Conservation (phyloP, 64 coral and sea anemone species). For the Stichodactyla helianthus region DNA sequence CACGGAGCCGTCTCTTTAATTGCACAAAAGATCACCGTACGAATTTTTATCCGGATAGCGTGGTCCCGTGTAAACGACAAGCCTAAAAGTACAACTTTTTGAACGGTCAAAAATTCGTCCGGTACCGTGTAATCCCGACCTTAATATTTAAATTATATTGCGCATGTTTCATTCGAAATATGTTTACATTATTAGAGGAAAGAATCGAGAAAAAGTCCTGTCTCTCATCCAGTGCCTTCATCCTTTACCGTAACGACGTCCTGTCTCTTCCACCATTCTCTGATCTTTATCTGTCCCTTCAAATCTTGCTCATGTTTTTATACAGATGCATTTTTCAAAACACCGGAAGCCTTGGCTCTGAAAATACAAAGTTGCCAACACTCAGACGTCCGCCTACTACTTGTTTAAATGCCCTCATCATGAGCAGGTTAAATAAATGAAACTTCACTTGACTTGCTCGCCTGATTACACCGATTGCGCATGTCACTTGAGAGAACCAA, state of each 20-base stretch:
- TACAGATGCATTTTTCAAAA: neutral
- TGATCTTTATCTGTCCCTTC: neutral
- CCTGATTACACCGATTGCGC: neutral
- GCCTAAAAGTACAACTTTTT: too few species aligned
- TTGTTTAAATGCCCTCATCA: conserved; percentile 15
- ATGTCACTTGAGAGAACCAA: neutral
- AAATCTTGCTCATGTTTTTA: neutral
- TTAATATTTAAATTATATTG: too few species aligned
- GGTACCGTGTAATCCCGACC: too few species aligned
- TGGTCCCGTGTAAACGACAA: too few species aligned
- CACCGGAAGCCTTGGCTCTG: neutral
- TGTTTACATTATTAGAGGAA: too few species aligned
- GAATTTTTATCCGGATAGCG: too few species aligned
- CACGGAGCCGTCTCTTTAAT: too few species aligned
- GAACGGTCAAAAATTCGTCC: too few species aligned
- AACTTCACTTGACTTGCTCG: conserved; percentile 1
- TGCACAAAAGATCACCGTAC: too few species aligned
- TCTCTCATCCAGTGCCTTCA: neutral
- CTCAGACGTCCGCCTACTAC: neutral
- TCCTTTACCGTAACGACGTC: neutral
- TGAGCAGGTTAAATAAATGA: neutral
- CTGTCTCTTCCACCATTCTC: neutral
- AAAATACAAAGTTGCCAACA: conserved; percentile 17
- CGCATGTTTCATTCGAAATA: too few species aligned
- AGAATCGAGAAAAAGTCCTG: neutral